Evolutionary conservation across 2,113 vertebrate genomes (phyloP).

Genomic region (Scalopus aquaticus): DNA sequence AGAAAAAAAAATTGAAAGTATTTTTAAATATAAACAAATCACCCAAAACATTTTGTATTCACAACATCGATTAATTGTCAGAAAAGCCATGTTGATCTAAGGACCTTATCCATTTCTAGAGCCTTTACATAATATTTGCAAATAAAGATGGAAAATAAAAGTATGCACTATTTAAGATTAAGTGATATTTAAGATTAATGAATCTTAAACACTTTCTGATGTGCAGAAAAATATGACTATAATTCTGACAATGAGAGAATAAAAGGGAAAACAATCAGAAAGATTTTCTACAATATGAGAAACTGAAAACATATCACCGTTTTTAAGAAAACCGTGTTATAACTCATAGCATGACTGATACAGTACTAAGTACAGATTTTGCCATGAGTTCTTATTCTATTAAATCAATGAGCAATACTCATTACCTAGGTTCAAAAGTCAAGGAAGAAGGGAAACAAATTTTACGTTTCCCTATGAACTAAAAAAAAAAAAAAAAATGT

Average conservation of each 20-base stretch:
- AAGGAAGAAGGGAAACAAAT: background rate
- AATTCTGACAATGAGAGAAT: background rate
- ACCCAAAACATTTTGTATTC: slow-evolving; percentile 44
- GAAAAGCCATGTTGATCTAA: background rate
- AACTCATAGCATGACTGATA: background rate
- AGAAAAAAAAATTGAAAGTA: slow-evolving; percentile 15
- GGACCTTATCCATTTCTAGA: background rate
- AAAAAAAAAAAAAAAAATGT: slow-evolving; percentile 44
- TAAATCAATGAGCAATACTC: background rate
- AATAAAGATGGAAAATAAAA: slow-evolving; percentile 7
- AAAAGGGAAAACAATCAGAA: background rate
- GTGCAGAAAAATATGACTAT: background rate
- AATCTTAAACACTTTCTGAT: background rate
- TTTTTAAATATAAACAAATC: slow-evolving; percentile 56
- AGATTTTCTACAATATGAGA: background rate
- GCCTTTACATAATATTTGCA: background rate
- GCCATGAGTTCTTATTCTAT: background rate
- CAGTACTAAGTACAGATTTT: background rate
- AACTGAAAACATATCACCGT: background rate
- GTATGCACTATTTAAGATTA: background rate
- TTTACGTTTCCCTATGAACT: background rate
- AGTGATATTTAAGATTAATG: background rate
- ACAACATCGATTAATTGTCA: slow-evolving; percentile 59
- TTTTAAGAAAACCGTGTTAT: slow-evolving; percentile 8
- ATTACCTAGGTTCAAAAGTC: slow-evolving; percentile 3